A percentile compares a stretch with the other conserved stretches of the same genome.
Conservation (phyloP, 2,888 invertebrate species). For the Aleiodes alternator region DNA sequence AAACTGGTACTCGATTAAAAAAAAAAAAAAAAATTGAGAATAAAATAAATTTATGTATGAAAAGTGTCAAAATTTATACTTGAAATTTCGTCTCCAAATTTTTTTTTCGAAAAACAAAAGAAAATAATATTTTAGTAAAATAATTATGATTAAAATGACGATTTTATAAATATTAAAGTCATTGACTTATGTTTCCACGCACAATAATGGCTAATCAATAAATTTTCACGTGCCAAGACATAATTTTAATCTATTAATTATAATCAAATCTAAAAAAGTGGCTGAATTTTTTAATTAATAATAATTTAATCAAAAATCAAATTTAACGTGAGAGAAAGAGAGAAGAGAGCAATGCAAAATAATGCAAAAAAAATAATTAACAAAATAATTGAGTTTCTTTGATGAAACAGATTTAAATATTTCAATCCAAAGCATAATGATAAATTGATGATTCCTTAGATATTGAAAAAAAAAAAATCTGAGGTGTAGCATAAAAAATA, state of each 20-base stretch:
- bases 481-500: constrained; percentile 13
- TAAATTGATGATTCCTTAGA: neutral
- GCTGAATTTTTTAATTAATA: constrained; percentile 3
- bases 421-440: constrained; percentile 13
- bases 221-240: constrained; percentile 49
- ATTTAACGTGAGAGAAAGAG: constrained; percentile 33
- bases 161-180: constrained; percentile 8
- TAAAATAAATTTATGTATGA: constrained; percentile 26
- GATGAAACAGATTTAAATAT: constrained; percentile 22
- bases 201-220: constrained; percentile 48
- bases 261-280: constrained; percentile 18
- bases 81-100: constrained; percentile 4
- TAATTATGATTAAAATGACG: constrained; percentile 15
- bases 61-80: constrained; percentile 34
- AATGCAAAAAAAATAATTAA: constrained; percentile 2
- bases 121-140: constrained; percentile 6
- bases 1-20: neutral
- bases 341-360: constrained; percentile 34
- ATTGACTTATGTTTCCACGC: constrained; percentile 35
- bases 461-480: neutral
- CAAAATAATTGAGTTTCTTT: constrained; percentile 13
- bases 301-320: neutral
- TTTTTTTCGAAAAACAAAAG: neutral
- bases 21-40: neutral
- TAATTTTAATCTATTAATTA: constrained; percentile 1